Evolutionary conservation across 2,113 vertebrate species (phyloP).

Genomic region (Eudyptes chrysolophus): DNA sequence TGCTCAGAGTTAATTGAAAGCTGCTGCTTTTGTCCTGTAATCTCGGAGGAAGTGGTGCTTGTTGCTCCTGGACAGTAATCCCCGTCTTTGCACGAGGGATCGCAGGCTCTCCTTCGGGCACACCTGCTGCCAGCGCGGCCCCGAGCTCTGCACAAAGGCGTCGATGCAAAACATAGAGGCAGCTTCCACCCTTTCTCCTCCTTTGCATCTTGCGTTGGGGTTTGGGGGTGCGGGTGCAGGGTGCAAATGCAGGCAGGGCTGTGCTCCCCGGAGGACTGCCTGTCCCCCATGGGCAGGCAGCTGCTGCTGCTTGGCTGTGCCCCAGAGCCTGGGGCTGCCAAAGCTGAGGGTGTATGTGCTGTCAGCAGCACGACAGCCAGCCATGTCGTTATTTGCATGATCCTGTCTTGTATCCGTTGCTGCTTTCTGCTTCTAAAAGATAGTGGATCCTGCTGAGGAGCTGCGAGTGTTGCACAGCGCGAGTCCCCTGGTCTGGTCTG

Average conservation of each 20-base stretch:
- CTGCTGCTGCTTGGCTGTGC: not conserved
- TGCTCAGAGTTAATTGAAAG: constrained; percentile 25
- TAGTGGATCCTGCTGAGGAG: not conserved
- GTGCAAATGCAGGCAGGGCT: not conserved
- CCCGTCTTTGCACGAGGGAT: not conserved
- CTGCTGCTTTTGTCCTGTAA: constrained; percentile 26
- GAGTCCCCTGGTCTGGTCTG: not conserved
- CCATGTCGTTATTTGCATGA: not conserved
- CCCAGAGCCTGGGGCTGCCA: not conserved
- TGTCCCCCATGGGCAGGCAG: not conserved
- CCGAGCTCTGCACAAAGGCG: not conserved
- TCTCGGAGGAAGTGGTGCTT: not conserved
- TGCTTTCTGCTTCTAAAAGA: not conserved
- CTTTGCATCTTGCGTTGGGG: rapidly evolving
- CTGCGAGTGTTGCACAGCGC: not conserved
- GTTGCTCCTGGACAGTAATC: constrained; percentile 27
- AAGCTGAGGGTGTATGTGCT: not conserved
- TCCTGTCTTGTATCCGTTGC: not conserved
- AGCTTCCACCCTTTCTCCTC: not conserved
- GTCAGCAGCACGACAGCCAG: not conserved
- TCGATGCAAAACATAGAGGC: rapidly evolving
- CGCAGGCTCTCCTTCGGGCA: not conserved
- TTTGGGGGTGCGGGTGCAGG: not conserved
- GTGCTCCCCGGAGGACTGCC: not conserved
- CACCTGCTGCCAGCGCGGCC: not conserved